phyloP scores from a whole-genome alignment of 1,140 invertebrate genomes.

The Aricia agestis region DNA sequence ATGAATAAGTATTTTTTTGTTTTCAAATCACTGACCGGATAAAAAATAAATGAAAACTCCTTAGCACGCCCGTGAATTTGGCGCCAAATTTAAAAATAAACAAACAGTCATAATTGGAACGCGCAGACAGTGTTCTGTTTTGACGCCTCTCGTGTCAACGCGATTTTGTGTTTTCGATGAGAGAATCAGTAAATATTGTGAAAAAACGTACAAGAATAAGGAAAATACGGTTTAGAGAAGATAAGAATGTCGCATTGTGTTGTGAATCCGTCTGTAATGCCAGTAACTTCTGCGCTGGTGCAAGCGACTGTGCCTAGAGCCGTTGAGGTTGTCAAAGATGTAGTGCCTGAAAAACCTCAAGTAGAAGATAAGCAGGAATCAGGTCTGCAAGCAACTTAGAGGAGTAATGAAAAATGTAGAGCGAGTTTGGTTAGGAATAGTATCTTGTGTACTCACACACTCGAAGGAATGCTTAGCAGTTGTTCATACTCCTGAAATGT shows the following conservation, averaged over 20 bases:
- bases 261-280: constrained; percentile 60
- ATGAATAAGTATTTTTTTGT: background rate
- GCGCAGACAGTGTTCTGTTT: constrained; percentile 67
- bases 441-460: too few relatives aligned
- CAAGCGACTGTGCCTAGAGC: constrained; percentile 27
- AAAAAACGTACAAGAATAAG: constrained; percentile 1
- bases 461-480: too few relatives aligned
- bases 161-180: constrained; percentile 42
- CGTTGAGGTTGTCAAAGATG: background rate
- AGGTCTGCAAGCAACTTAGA: constrained; percentile 1
- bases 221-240: constrained; percentile 25
- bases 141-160: constrained; percentile 47
- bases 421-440: background rate
- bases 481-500: too few relatives aligned
- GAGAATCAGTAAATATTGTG: constrained; percentile 18
- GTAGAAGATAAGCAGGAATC: background rate
- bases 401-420: background rate
- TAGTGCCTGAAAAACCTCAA: constrained; percentile 23
- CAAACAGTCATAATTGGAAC: constrained; percentile 71
- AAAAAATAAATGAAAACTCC: constrained; percentile 37
- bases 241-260: constrained; percentile 58
- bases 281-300: constrained; percentile 40
- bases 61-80: constrained; percentile 55
- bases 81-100: constrained; percentile 75
- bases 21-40: background rate